phyloP scores from a whole-genome alignment of 2,888 invertebrate genomes.

The Drosophila pseudotalamancana region DNA sequence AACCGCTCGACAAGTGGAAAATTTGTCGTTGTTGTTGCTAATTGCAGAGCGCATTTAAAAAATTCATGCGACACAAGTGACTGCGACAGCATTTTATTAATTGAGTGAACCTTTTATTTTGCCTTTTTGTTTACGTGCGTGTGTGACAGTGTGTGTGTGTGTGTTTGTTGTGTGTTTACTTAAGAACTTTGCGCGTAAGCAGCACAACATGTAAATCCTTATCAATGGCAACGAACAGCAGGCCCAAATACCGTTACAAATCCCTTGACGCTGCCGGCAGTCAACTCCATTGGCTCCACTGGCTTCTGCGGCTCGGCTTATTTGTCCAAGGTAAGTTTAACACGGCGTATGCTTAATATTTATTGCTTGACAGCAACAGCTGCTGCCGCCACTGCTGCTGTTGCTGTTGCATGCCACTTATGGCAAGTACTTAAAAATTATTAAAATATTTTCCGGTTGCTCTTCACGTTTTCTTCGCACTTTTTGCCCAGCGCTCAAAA shows the following conservation, averaged over 20 bases:
- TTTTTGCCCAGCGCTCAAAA: background rate
- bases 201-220: conserved; percentile 54
- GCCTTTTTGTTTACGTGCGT: conserved; percentile 26
- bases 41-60: conserved; percentile 52
- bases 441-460: conserved; percentile 38
- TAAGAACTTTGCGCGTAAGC: conserved; percentile 8
- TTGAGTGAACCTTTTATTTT: conserved; percentile 28
- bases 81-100: conserved; percentile 24
- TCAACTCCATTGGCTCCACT: conserved; percentile 60
- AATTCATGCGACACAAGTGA: conserved; percentile 45
- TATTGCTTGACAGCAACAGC: conserved; percentile 32
- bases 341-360: conserved; percentile 53
- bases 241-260: conserved; percentile 41
- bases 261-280: conserved; percentile 50
- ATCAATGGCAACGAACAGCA: conserved; percentile 58
- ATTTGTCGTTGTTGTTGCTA: conserved; percentile 16
- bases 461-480: conserved; percentile 1
- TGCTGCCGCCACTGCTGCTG: background rate
- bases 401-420: conserved; percentile 9
- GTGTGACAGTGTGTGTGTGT: conserved; percentile 7
- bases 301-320: conserved; percentile 55
- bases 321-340: conserved; percentile 58
- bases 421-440: conserved; percentile 56
- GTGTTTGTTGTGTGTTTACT: background rate
- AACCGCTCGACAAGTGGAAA: background rate